A percentile compares a stretch with the other conserved stretches of the same genome.
phyloP scores from a whole-genome alignment of 2,797 vertebrate species.

The Dendrocincla fuliginosa region DNA sequence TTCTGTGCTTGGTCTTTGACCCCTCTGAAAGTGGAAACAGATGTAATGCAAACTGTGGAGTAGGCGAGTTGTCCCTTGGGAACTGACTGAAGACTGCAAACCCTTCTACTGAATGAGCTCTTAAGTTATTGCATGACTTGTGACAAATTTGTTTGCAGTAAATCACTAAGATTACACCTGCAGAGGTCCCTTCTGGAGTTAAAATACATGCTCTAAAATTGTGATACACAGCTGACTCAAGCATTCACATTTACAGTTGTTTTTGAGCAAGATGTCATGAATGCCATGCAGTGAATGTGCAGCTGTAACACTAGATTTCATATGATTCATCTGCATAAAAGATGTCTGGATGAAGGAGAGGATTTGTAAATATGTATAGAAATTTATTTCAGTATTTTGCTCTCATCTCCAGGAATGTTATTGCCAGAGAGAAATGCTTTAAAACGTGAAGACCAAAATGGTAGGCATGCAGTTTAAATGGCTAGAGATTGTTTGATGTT shows the following conservation, averaged over 20 bases:
- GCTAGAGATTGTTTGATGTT: neutral
- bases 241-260: neutral
- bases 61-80: neutral
- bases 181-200: neutral
- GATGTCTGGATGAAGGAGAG: neutral
- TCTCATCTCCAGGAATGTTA: neutral
- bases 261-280: neutral
- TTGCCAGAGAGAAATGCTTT: neutral
- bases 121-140: neutral
- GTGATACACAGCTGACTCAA: neutral
- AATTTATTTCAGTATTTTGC: neutral
- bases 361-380: neutral
- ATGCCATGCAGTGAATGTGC: neutral
- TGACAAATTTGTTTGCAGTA: constrained; percentile 2
- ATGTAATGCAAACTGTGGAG: neutral
- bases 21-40: constrained; percentile 1
- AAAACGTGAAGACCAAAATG: neutral
- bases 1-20: constrained; percentile 21
- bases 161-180: neutral
- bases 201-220: neutral
- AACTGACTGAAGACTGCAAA: neutral
- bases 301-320: neutral
- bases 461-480: neutral
- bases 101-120: neutral
- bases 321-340: neutral